A percentile compares a stretch with the other conserved stretches of the same genome.
Conservation (phyloP, 2,113 vertebrate species). For the Pachypanchax playfairii region DNA sequence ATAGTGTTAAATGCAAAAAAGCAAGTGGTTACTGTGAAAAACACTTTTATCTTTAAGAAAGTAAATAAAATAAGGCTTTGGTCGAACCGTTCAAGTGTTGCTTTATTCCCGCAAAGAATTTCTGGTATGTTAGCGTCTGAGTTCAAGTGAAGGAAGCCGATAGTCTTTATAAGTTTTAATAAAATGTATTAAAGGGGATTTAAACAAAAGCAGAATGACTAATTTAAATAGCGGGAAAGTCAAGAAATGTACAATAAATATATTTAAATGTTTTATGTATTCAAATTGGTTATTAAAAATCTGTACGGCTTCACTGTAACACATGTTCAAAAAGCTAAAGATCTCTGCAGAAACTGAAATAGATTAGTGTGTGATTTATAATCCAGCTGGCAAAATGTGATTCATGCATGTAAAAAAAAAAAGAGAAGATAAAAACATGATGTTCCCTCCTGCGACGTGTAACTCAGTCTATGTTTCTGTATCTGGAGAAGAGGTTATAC, state of each 20-base stretch:
- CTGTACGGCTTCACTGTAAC: background rate
- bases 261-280: slow-evolving; percentile 28
- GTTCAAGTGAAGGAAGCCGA: no score
- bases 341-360: slow-evolving; percentile 1
- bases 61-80: slow-evolving; percentile 37
- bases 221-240: background rate
- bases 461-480: slow-evolving; percentile 88
- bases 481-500: slow-evolving; percentile 98
- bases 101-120: no score
- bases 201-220: background rate
- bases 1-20: slow-evolving; percentile 6
- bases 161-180: slow-evolving; percentile 26
- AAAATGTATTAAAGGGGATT: slow-evolving; percentile 46
- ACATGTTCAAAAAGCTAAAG: background rate
- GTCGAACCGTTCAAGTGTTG: slow-evolving; percentile 34
- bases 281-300: no score
- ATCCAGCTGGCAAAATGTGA: slow-evolving; percentile 17
- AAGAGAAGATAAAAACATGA: slow-evolving; percentile 9
- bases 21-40: background rate
- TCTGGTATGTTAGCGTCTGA: no score
- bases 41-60: background rate
- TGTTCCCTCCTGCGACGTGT: background rate
- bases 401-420: slow-evolving; percentile 27
- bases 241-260: slow-evolving; percentile 67
- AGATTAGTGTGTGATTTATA: background rate